Evolutionary conservation across 2,888 invertebrate genomes (phyloP), one percentile per base, ranked within the genome.

Genomic region (Hesperia comma): DNA sequence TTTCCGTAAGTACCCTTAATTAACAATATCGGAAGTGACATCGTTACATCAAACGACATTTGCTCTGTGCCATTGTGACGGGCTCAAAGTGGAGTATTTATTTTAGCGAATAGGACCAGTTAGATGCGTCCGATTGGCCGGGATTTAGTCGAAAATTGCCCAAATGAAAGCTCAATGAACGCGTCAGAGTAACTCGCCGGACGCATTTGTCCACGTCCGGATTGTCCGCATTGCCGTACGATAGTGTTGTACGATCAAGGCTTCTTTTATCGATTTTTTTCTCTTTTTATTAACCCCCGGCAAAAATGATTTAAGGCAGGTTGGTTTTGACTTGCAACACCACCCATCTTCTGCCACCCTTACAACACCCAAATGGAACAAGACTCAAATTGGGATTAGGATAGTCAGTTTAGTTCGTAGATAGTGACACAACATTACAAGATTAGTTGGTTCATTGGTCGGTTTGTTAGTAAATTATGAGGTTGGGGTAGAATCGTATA

Each of bases 111-210:
- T 80, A 80, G 83, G 75, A 77, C 79, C 81, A 84, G 83, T 86
- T 84, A 84, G 82, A 71, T 54, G 66, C 77, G 72, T 74, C 74
- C 74, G 74, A 74, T 61, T 61, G 79, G 79, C 77, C 84, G 84
- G 87, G 86, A 87, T 90, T 90, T 89, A 85, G 86, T 84, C 86
- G 90, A 90, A 89, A 91, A 90, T 92, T 90, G 89, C 85, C 88
- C 90, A 89, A 92, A 92, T 90, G 90, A 91, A 90, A 88, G 90
- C 91, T 88, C 91, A 89, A 90, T 91, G 91, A 88, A 90, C 88
- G 90, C 88, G 91, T 90, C 91, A 90, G 86, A 81, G 82, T 80
- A 86, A 86, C 79, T 87, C 86, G 86, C 84, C 78, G 85, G 83
- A 82, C 88, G 86, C 90, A 91, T 92, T 91, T 90, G 86, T 92